Evolutionary conservation across 2,888 invertebrate genomes (phyloP), one percentile per base, ranked within the genome.

Genomic region (Sesamia inferens): DNA sequence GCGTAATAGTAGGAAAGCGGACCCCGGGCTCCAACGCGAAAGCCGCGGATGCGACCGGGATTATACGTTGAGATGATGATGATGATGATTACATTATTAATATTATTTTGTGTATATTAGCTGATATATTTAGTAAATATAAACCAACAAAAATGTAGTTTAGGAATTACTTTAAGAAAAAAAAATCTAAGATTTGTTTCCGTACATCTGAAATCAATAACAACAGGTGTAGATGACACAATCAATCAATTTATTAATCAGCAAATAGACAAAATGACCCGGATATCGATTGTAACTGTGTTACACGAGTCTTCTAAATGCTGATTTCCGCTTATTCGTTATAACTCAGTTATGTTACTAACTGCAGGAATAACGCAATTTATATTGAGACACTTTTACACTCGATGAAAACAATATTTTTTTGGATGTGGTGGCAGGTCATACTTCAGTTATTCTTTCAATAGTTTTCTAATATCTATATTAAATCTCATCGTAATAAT

Each of bases 211-310:
- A 6, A 47, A 39, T 47, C 19, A 54, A 51, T 5, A 39, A 64
- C 64, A 4, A 19, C 81, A 76, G 82, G 71, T 81, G 62, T 47
- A 39, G 19, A 59, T 74, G 68, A 72, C 5, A 57, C 82, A 54
- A 76, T 70, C 24, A 71, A 84, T 73, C 67, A 62, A 68, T 84
- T 47, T 24, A 72, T 47, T 68, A 24, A 62, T 85, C 68, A 87
- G 81, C 87, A 74, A 58, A 66, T 78, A 39, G 59, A 44, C 59
- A 47, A 76, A 77, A 55, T 86, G 79, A 83, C 83, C 78, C 81
- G 78, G 79, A 85, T 81, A 81, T 87, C 57, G 69, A 71, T 68
- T 54, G n/a, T 74, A 85, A 79, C 57, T 81, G 63, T 87, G 87
- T 82, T 77, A 85, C 87, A 87, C 87, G 81, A 79, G 86, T 67